Evolutionary conservation across 1,140 invertebrate genomes (phyloP).

Genomic region (Adoxophyes honmai): DNA sequence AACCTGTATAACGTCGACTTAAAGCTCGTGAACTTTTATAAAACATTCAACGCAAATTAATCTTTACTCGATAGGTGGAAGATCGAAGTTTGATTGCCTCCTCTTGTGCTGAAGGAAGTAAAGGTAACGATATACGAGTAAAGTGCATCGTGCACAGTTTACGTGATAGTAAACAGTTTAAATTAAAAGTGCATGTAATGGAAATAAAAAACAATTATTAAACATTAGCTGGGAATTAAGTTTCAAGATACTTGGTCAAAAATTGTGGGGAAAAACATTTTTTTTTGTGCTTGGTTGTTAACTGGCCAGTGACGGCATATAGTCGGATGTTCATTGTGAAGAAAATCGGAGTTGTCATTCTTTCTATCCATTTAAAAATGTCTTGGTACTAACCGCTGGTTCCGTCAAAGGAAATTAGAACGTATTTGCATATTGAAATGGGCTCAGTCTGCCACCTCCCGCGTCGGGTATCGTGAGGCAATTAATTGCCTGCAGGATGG

Average conservation of each 20-base stretch:
- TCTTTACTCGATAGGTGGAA: conserved; percentile 31
- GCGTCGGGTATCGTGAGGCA: conserved; percentile 63
- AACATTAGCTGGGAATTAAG: background rate
- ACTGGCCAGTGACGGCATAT: too few species aligned
- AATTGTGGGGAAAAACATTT: too few species aligned
- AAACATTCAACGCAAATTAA: conserved; percentile 19
- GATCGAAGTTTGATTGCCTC: conserved; percentile 43
- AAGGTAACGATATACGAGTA: conserved; percentile 50
- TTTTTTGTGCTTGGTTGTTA: too few species aligned
- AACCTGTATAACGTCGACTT: conserved; percentile 31
- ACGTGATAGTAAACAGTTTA: conserved; percentile 74
- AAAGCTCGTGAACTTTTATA: conserved; percentile 32
- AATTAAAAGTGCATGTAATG: conserved; percentile 45
- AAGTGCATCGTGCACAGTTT: conserved; percentile 65
- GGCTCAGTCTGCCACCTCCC: conserved; percentile 33
- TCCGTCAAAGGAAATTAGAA: background rate
- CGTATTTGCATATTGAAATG: conserved; percentile 35
- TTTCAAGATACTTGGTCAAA: too few species aligned
- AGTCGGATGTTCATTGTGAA: too few species aligned
- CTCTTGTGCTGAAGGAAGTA: conserved; percentile 49
- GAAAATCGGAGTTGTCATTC: too few species aligned
- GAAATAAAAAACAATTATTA: background rate
- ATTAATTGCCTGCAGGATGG: conserved; percentile 56
- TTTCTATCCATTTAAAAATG: too few species aligned
- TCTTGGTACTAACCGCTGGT: too few species aligned